These are phyloP conservation scores for Telenomus remus DNA, from an alignment of 1,140 invertebrate genomes.

Conservation along the genomic window DNA sequence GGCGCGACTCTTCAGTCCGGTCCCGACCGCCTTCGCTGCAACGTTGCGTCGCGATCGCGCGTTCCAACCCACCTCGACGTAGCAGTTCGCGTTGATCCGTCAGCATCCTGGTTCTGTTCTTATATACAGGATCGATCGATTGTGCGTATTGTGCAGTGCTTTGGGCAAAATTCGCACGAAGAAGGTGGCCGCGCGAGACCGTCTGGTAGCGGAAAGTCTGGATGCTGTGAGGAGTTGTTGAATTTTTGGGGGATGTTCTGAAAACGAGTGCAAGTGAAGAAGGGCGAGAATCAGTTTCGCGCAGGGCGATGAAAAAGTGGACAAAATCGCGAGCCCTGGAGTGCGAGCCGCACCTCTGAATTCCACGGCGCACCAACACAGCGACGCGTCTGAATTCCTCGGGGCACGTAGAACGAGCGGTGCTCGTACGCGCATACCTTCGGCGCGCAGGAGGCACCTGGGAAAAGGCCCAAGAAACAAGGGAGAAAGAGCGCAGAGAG, in stretches of 20 bases:
- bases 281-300: too few relatives aligned
- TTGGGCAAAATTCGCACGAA: too few relatives aligned
- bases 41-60: slow-evolving; percentile 5
- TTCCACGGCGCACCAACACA: slow-evolving; percentile 59
- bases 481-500: slow-evolving; percentile 41
- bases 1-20: slow-evolving; percentile 63
- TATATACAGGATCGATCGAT: too few relatives aligned
- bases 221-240: too few relatives aligned
- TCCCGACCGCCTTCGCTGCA: slow-evolving; percentile 61
- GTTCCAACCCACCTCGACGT: not conserved
- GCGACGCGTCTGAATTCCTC: slow-evolving; percentile 51
- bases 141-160: too few relatives aligned
- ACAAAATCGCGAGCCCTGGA: slow-evolving; percentile 50
- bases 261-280: too few relatives aligned
- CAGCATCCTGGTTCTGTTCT: too few relatives aligned
- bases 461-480: slow-evolving; percentile 34
- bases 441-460: slow-evolving; percentile 56
- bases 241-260: too few relatives aligned
- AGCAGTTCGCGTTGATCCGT: not conserved
- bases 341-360: slow-evolving; percentile 61
- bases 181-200: too few relatives aligned
- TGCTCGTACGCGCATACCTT: slow-evolving; percentile 59
- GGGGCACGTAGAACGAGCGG: slow-evolving; percentile 54
- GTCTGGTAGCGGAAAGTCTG: too few relatives aligned
- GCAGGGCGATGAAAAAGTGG: slow-evolving; percentile 36